Percentiles rank a stretch among this genome's conserved stretches.
phyloP scores from a whole-genome alignment of 2,797 vertebrate genomes.

The Cryptoblepharus egeriae region DNA sequence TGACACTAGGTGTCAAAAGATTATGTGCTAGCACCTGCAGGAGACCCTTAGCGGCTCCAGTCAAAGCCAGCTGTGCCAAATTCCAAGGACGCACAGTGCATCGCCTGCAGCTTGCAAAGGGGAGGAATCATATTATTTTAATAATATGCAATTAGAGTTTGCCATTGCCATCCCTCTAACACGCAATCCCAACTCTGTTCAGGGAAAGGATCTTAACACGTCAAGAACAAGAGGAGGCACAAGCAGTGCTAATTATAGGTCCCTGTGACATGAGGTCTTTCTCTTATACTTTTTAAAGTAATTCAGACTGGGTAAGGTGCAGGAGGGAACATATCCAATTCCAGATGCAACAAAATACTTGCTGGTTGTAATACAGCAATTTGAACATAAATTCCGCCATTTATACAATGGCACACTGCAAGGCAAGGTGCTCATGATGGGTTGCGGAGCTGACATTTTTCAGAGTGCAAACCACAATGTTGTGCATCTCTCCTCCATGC shows the following conservation, averaged over 20 bases:
- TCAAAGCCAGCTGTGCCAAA: constrained; percentile 64
- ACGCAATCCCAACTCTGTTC: not conserved
- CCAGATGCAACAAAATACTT: constrained; percentile 30
- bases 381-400: not conserved
- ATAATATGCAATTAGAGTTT: constrained; percentile 68
- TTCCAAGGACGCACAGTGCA: constrained; percentile 42
- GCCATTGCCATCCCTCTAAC: constrained; percentile 25
- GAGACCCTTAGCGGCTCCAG: constrained; percentile 70
- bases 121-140: constrained; percentile 70
- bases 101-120: constrained; percentile 47
- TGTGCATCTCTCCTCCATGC: not conserved
- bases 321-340: not conserved
- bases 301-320: not conserved
- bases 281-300: not conserved
- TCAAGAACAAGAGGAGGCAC: constrained; percentile 30
- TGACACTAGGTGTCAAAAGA: constrained; percentile 76
- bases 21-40: constrained; percentile 74
- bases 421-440: not conserved
- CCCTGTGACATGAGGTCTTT: constrained; percentile 22
- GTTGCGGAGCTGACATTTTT: not conserved
- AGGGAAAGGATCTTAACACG: constrained; percentile 34
- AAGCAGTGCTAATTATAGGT: constrained; percentile 48
- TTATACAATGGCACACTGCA: not conserved
- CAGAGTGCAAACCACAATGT: not conserved
- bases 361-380: constrained; percentile 19